Conservation (phyloP, 92 coral and sea anemone species). For the Phenganax marumi region DNA sequence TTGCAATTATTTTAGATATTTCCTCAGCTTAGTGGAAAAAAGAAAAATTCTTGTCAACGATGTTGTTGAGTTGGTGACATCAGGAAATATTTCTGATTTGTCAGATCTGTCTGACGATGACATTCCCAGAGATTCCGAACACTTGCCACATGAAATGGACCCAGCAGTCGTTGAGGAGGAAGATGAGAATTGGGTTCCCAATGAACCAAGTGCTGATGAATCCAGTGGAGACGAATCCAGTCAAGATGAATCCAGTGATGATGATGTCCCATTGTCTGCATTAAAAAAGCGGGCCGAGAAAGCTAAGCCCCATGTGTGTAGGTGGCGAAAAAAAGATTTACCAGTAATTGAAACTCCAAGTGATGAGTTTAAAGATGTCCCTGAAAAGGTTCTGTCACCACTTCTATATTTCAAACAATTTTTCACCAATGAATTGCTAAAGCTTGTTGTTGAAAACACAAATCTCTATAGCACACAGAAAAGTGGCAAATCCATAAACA, state of each 20-base stretch:
- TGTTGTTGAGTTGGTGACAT: background rate
- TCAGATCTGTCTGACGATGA: constrained; percentile 3
- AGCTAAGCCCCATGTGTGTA: background rate
- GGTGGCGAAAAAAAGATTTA: background rate
- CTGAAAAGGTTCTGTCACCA: background rate
- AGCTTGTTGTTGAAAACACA: background rate
- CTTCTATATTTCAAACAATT: background rate
- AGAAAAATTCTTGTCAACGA: no score
- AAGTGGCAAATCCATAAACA: constrained; percentile 7
- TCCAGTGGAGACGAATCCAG: background rate
- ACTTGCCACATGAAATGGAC: background rate
- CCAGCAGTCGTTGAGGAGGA: background rate
- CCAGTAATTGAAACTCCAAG: background rate
- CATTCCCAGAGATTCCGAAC: background rate
- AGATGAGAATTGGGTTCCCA: background rate
- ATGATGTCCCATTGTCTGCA: background rate
- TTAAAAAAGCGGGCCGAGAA: background rate
- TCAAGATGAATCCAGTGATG: background rate
- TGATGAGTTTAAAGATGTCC: constrained; percentile 1
- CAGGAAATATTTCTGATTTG: background rate
- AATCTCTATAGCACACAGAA: background rate
- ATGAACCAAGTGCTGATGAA: background rate
- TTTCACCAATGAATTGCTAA: background rate
- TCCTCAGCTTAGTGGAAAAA: no score
- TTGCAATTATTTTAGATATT: no score